Evolutionary conservation across 2,888 invertebrate species (phyloP), one percentile per base, ranked within the genome.

Genomic region (Polymixis lichenea): DNA sequence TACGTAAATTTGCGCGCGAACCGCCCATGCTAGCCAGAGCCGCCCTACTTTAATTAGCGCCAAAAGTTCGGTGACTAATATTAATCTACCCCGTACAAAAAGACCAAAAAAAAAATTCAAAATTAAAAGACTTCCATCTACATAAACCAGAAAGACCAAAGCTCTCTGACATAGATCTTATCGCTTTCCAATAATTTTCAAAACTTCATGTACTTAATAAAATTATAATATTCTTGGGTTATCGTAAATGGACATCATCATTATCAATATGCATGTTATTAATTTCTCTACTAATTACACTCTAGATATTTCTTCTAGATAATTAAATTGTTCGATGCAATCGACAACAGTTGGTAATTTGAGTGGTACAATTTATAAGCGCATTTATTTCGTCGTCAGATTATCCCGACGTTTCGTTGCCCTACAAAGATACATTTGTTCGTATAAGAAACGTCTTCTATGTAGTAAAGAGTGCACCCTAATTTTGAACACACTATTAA

Each of bases 271-370:
- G 74, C 80, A 81, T 83, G 72, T 77, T 80, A 86, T 81, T 87
- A 81, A 89, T 83, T 87, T 86, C 71, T 76, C 62, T 80, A 83
- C 82, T 91, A 90, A 90, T 91, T 88, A 87, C 75, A 84, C 70
- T 78, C 66, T 80, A 87, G 86, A 87, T 87, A 78, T 83, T 78
- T 86, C 86, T 86, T 82, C 77, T 74, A 82, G 85, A 88, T 89
- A 85, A 89, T 89, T 83, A 86, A 88, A 85, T 70, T 73, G 83
- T 87, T 82, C 80, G 82, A 79, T 83, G 80, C 79, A 71, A 88
- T 84, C 81, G 78, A 70, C 76, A 80, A 65, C 56, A 62, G 75
- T 68, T 67, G 43, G 49, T 76, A 66, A 69, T 68, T 46, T 60
- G 69, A 80, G 49, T 86, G 88, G 89, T 69, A 5, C 75, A 90